phyloP scores from a whole-genome alignment of 2,797 vertebrate species.

The Nasua narica region DNA sequence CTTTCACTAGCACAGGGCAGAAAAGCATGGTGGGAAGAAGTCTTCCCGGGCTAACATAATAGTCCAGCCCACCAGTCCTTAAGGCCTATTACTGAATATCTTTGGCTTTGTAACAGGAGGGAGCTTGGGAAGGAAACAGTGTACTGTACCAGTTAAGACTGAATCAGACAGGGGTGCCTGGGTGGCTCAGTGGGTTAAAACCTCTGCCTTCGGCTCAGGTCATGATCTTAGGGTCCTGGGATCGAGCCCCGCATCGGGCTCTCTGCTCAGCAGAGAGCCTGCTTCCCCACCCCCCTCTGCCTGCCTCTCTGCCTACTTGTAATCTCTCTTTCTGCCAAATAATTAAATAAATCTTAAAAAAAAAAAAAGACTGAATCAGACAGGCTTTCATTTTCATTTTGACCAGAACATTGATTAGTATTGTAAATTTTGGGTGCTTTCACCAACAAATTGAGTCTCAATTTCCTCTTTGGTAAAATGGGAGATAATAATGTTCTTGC shows the following conservation, averaged over 20 bases:
- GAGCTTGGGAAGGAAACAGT: neutral
- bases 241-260: too few species aligned
- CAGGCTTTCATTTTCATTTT: neutral
- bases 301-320: too few species aligned
- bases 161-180: too few species aligned
- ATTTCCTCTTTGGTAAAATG: neutral
- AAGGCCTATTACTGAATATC: neutral
- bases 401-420: neutral
- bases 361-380: neutral
- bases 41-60: neutral
- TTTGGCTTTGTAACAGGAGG: neutral
- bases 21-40: neutral
- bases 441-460: neutral
- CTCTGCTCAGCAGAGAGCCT: too few species aligned
- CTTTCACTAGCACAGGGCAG: neutral
- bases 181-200: too few species aligned
- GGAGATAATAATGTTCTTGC: neutral
- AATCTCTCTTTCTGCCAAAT: too few species aligned
- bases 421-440: neutral
- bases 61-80: neutral
- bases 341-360: too few species aligned
- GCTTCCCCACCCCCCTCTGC: too few species aligned
- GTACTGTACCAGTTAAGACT: neutral
- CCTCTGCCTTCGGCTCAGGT: too few species aligned
- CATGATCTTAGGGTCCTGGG: too few species aligned